Evolutionary conservation across 1,140 invertebrate species (phyloP), one percentile per base, ranked within the genome.

Genomic region (Ruditapes philippinarum): DNA sequence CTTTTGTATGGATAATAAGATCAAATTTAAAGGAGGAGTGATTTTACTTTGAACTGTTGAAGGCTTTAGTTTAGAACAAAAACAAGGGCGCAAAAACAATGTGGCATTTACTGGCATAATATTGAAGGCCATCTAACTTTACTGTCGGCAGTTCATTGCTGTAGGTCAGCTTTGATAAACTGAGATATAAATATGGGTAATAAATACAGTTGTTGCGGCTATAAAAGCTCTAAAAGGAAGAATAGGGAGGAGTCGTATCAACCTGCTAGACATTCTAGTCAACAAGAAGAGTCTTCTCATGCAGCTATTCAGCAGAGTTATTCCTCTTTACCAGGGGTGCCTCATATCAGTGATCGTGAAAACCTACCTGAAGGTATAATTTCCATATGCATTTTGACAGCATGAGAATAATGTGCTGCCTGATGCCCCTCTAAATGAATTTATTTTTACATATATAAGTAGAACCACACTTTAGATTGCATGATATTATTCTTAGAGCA

Each of bases 311-410:
- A 90, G 49, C 89, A 98, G 91, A 98, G 98, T 95, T 97, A 97
- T 78, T 97, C 97, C 91, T 99, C 90, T 11, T 60, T 91, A 25
- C 81, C 90, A 25, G 89, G 88, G 73, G 90, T 99, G 96, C 97
- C 99, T 80, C 99, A 99, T 96, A 99, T 99, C 91, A 99, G 98
- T 95, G 99, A 99, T 96, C 96, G 99, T 91, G 99, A 99, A 95
- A 82, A 81, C 25, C 62, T 81, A 7, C 98, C 98, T 19, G 98
- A 99, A 95, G 96, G 96, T 96, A 83, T 70, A n/a, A n/a, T n/a
- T n/a, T n/a, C n/a, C n/a, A n/a, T n/a, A n/a, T n/a, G n/a, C n/a
- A n/a, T n/a, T n/a, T n/a, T n/a, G n/a, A n/a, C n/a, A n/a, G n/a
- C n/a, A n/a, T n/a, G n/a, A n/a, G n/a, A n/a, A n/a, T n/a, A n/a